These are phyloP conservation scores for Erpornis zantholeuca DNA, from an alignment of 2,113 vertebrate genomes.

Conservation along the genomic window DNA sequence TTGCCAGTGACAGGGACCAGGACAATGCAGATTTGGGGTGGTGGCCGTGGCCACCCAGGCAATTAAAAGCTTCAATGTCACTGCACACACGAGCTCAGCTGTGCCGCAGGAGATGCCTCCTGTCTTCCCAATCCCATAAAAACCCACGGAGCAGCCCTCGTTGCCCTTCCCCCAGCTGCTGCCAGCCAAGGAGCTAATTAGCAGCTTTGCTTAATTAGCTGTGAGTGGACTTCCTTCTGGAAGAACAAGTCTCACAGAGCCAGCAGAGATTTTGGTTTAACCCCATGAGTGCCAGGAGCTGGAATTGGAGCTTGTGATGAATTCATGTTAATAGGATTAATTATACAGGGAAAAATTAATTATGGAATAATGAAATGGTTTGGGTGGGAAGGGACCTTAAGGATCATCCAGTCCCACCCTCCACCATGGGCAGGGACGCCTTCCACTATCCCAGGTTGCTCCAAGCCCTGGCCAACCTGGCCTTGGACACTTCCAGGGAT, in stretches of 20 bases:
- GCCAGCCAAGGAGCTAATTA: background rate
- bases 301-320: accelerated
- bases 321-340: background rate
- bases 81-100: accelerated
- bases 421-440: background rate
- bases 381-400: background rate
- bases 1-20: background rate
- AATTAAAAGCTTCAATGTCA: background rate
- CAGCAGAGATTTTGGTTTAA: background rate
- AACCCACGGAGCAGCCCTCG: background rate
- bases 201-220: background rate
- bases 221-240: background rate
- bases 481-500: background rate
- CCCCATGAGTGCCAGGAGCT: background rate
- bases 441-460: background rate
- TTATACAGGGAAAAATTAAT: background rate
- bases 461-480: background rate
- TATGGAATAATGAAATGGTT: accelerated
- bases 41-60: background rate
- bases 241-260: background rate
- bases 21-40: accelerated
- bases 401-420: background rate
- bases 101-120: background rate
- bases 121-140: background rate
- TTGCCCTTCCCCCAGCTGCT: background rate